Percentiles rank a stretch among this genome's conserved stretches.
Conservation (phyloP, 2,113 vertebrate species). For the Orthonyx spaldingii region DNA sequence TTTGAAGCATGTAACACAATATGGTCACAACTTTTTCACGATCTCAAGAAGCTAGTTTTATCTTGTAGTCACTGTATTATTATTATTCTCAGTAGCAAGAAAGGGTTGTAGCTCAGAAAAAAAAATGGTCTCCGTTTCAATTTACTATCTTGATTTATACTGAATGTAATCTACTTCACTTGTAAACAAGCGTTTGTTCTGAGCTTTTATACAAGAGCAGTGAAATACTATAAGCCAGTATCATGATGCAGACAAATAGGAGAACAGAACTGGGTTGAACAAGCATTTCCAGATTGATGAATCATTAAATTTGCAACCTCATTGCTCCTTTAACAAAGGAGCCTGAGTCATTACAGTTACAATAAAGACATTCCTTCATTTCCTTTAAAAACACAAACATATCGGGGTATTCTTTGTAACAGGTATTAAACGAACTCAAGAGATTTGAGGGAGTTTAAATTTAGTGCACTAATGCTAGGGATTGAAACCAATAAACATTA, state of each 20-base stretch:
- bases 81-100: background rate
- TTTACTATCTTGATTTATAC: background rate
- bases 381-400: background rate
- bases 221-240: background rate
- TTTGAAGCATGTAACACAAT: background rate
- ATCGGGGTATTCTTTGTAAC: background rate
- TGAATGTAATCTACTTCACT: background rate
- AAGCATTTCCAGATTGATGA: background rate
- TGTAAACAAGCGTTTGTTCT: background rate
- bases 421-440: background rate
- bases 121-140: background rate
- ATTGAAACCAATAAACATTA: background rate
- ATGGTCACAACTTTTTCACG: background rate
- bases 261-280: background rate
- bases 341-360: background rate
- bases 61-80: background rate
- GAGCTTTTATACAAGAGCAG: background rate
- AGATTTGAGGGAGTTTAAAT: background rate
- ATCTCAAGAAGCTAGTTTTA: background rate
- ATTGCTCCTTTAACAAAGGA: background rate
- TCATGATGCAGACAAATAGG: background rate
- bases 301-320: background rate
- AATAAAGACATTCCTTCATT: background rate
- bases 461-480: background rate
- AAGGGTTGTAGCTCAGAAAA: background rate